Percentiles rank a stretch among this genome's conserved stretches.
Evolutionary conservation across 2,888 invertebrate species (phyloP).

Genomic region (Antheraea yamamai): DNA sequence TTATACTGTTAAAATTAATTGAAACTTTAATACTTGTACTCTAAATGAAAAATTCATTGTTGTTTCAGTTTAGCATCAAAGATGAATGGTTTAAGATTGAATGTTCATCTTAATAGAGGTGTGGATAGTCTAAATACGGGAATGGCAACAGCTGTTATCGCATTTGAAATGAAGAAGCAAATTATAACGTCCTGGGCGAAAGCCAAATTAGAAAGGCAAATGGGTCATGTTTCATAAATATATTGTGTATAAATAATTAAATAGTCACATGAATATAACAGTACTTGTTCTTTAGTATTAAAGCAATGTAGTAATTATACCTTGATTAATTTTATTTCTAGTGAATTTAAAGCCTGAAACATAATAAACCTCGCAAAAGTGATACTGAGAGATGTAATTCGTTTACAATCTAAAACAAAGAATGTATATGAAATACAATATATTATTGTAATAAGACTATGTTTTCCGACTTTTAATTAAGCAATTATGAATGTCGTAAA

Average conservation of each 20-base stretch:
- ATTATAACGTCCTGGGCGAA: slow-evolving; percentile 63
- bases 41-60: slow-evolving; percentile 11
- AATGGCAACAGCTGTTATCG: slow-evolving; percentile 90
- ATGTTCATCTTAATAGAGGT: slow-evolving; percentile 89
- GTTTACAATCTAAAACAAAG: no score
- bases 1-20: not conserved
- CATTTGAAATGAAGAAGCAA: slow-evolving; percentile 91
- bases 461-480: no score
- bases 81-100: slow-evolving; percentile 84
- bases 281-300: not conserved
- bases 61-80: slow-evolving; percentile 78
- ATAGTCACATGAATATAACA: not conserved
- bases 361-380: no score
- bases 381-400: no score
- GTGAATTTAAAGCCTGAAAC: no score
- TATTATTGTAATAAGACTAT: no score
- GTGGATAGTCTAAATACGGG: slow-evolving; percentile 94
- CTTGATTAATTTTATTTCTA: not conserved
- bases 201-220: slow-evolving; percentile 46
- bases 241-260: not conserved
- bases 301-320: not conserved
- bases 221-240: slow-evolving; percentile 38
- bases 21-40: not conserved
- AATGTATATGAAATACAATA: no score
- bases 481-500: no score